Conservation (phyloP, 2,113 vertebrate genomes). For the Hemibagrus wyckioides region DNA sequence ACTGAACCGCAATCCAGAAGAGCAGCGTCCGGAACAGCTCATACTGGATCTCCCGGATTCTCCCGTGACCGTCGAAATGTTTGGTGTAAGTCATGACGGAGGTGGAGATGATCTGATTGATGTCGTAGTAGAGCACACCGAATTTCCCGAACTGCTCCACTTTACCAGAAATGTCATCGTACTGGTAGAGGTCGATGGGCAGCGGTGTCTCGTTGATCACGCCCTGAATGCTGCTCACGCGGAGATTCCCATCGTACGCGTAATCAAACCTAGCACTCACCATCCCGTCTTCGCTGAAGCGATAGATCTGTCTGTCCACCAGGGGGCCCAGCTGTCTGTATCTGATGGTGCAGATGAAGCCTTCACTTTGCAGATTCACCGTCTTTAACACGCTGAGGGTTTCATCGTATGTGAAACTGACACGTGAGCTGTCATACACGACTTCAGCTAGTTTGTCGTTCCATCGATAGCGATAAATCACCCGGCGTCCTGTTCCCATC, state of each 20-base stretch:
- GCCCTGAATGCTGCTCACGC: conserved; percentile 96
- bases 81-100: conserved; percentile 99
- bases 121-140: conserved; percentile 97
- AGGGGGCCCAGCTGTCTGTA: conserved; percentile 94
- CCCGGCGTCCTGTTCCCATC: conserved; percentile 89
- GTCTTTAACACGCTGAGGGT: conserved; percentile 94
- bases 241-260: conserved; percentile 95
- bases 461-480: conserved; percentile 91
- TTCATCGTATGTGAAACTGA: conserved; percentile 97
- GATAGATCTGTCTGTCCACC: conserved; percentile 97
- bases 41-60: conserved; percentile 97
- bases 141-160: conserved; percentile 99
- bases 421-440: conserved; percentile 92
- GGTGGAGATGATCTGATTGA: conserved; percentile 98
- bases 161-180: conserved; percentile 98
- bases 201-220: conserved; percentile 97
- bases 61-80: conserved; percentile 92
- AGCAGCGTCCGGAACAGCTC: conserved; percentile 96
- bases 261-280: conserved; percentile 98
- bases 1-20: conserved; percentile 98
- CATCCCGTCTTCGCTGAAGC: conserved; percentile 97
- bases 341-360: conserved; percentile 96
- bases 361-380: conserved; percentile 95
- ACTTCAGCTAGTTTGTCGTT: conserved; percentile 94
- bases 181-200: conserved; percentile 97